Percentiles rank a stretch among this genome's conserved stretches.
Conservation (phyloP, 2,113 vertebrate species). For the Haemorhous mexicanus region DNA sequence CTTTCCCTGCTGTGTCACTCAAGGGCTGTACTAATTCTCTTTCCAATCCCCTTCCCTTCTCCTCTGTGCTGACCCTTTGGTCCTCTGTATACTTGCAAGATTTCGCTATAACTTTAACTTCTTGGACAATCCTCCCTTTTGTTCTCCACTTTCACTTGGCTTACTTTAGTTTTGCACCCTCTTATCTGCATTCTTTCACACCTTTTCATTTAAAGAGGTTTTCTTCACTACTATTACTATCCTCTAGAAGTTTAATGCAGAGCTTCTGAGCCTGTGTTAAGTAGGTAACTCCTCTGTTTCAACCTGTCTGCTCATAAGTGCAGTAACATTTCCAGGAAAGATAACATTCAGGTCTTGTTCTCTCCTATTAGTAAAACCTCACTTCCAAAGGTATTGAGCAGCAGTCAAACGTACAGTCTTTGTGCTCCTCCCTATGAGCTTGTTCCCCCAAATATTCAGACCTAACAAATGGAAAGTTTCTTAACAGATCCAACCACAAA, state of each 20-base stretch:
- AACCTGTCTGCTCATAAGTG: background rate
- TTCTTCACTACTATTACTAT: slow-evolving; percentile 29
- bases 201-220: slow-evolving; percentile 45
- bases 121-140: slow-evolving; percentile 33
- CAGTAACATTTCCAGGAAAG: slow-evolving; percentile 42
- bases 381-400: slow-evolving; percentile 10
- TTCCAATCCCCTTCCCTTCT: background rate
- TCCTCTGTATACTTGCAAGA: background rate
- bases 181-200: slow-evolving; percentile 49
- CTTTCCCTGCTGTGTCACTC: fast-evolving
- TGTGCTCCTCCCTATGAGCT: slow-evolving; percentile 3
- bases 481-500: background rate
- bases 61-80: background rate
- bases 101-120: background rate
- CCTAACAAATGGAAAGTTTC: background rate
- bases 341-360: background rate
- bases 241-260: background rate
- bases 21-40: background rate
- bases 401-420: background rate
- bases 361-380: background rate
- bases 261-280: slow-evolving; percentile 37
- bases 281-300: slow-evolving; percentile 26
- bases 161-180: slow-evolving; percentile 41
- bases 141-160: slow-evolving; percentile 25
- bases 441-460: slow-evolving; percentile 12